These are phyloP conservation scores for Galeopsomyia nigrocyanea DNA, from an alignment of 2,888 invertebrate species.

Conservation along the genomic window DNA sequence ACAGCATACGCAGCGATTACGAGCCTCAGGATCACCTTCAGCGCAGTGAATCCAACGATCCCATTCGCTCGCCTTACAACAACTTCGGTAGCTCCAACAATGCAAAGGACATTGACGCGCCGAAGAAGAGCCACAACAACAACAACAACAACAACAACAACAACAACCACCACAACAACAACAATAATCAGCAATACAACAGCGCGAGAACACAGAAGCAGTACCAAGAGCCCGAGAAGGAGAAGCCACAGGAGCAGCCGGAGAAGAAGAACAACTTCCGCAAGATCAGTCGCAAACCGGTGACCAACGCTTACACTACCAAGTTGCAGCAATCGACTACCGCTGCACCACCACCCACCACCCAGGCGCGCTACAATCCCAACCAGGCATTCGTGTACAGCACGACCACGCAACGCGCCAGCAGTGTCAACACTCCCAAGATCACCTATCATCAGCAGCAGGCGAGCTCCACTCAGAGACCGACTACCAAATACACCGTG, in stretches of 20 bases:
- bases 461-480: neutral
- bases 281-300: constrained; percentile 61
- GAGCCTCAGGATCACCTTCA: constrained; percentile 65
- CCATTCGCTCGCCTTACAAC: constrained; percentile 64
- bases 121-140: constrained; percentile 52
- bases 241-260: constrained; percentile 67
- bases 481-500: neutral
- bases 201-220: constrained; percentile 63
- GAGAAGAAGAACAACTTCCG: constrained; percentile 58
- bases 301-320: constrained; percentile 52
- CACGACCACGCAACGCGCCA: neutral
- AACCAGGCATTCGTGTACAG: constrained; percentile 37
- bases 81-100: constrained; percentile 58
- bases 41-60: constrained; percentile 69
- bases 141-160: constrained; percentile 62
- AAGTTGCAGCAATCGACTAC: constrained; percentile 50
- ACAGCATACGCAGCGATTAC: constrained; percentile 65
- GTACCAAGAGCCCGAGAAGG: constrained; percentile 68
- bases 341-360: constrained; percentile 21
- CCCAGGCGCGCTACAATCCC: constrained; percentile 46
- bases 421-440: constrained; percentile 4
- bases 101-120: constrained; percentile 62
- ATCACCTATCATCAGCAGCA: neutral
- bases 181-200: constrained; percentile 63
- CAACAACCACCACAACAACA: constrained; percentile 52